These are phyloP conservation scores for Chirona hameri DNA, from an alignment of 2,888 invertebrate species.

Conservation along the genomic window DNA sequence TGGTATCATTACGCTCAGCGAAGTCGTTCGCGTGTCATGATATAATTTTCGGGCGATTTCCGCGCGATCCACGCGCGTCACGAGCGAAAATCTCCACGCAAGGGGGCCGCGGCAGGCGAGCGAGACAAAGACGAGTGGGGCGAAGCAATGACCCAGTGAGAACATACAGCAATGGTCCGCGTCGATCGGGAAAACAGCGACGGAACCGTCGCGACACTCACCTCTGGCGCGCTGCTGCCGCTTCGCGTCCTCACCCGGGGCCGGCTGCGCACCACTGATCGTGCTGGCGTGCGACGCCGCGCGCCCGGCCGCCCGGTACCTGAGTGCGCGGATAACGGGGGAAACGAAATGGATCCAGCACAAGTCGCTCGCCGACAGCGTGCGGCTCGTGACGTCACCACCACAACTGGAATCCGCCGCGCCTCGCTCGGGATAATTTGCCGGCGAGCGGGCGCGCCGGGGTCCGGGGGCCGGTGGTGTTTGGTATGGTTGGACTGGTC, in stretches of 20 bases:
- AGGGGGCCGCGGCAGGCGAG: background rate
- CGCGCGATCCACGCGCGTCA: background rate
- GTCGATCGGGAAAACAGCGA: too few species aligned
- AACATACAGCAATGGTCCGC: background rate
- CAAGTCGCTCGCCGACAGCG: conserved; percentile 12
- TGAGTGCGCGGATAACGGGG: conserved; percentile 12
- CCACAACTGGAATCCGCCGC: conserved; percentile 7
- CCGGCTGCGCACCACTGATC: background rate
- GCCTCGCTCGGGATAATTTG: background rate
- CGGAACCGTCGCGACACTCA: background rate
- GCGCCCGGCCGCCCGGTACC: background rate
- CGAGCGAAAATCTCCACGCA: background rate
- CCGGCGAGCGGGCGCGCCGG: background rate
- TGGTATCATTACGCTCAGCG: background rate
- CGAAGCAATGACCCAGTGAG: conserved; percentile 4
- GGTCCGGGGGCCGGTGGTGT: background rate
- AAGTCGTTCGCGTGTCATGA: background rate
- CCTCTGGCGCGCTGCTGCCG: background rate
- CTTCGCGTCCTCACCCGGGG: background rate
- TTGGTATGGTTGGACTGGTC: conserved; percentile 14
- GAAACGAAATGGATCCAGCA: conserved; percentile 28
- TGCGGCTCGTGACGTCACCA: conserved; percentile 4
- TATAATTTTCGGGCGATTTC: background rate
- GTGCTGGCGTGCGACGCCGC: background rate
- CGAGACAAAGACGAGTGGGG: background rate